A percentile compares a stretch with the other conserved stretches of the same genome.
Evolutionary conservation across 2,888 invertebrate genomes (phyloP).

Genomic region (Hydropsyche betteni): DNA sequence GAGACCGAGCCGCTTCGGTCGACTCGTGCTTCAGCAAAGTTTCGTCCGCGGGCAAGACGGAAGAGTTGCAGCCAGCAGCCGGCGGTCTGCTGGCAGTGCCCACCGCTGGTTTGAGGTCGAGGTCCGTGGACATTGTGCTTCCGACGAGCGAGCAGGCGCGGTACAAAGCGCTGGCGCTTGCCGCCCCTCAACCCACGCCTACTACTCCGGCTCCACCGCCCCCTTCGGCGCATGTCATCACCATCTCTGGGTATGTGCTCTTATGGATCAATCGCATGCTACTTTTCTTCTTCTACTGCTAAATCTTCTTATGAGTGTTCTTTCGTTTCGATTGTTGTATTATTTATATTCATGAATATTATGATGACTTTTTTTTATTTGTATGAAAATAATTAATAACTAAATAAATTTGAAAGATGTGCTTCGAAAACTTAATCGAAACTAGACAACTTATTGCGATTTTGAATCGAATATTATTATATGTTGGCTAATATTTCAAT

Average conservation of each 20-base stretch:
- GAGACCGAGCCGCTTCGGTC: slow-evolving; percentile 87
- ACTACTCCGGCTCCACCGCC: background rate
- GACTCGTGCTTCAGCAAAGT: slow-evolving; percentile 87
- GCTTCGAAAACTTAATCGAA: no score
- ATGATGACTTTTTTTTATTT: no score
- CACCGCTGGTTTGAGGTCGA: slow-evolving; percentile 76
- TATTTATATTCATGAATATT: no score
- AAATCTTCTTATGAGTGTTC: no score
- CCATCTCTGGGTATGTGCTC: slow-evolving; percentile 59
- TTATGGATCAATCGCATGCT: slow-evolving; percentile 35
- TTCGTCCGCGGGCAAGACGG: slow-evolving; percentile 75
- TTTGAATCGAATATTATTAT: no score
- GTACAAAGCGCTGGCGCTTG: slow-evolving; percentile 83
- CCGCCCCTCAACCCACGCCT: slow-evolving; percentile 61
- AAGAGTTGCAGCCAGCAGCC: slow-evolving; percentile 72
- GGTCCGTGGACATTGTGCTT: slow-evolving; percentile 87
- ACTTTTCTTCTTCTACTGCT: background rate
- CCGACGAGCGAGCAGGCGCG: slow-evolving; percentile 86
- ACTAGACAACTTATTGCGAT: no score
- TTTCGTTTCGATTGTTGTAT: no score
- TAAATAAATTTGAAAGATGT: no score
- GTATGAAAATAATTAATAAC: no score
- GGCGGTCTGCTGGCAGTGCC: slow-evolving; percentile 74
- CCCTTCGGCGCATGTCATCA: slow-evolving; percentile 48
- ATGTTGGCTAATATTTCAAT: no score